Percentiles rank a stretch among this genome's conserved stretches.
Evolutionary conservation across 2,113 vertebrate species (phyloP).

Genomic region (Bos javanicus): DNA sequence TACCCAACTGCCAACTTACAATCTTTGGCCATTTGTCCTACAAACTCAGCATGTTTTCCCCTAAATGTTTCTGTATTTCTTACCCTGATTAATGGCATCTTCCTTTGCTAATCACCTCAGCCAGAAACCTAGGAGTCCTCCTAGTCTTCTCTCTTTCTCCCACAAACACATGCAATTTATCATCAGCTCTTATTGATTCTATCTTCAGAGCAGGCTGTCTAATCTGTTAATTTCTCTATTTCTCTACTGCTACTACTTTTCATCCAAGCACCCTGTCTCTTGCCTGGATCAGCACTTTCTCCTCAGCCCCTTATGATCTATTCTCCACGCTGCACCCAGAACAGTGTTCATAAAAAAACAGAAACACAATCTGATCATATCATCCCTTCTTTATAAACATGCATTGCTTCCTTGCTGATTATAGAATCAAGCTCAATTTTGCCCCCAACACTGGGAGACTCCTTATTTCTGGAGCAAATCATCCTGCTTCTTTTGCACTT

Average conservation of each 20-base stretch:
- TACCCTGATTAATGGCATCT: background rate
- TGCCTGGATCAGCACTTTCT: background rate
- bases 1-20: background rate
- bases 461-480: background rate
- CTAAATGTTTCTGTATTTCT: background rate
- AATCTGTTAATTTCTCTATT: background rate
- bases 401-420: background rate
- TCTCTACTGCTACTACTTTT: background rate
- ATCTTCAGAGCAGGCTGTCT: background rate
- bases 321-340: background rate
- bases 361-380: background rate
- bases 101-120: background rate
- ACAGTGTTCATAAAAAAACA: background rate
- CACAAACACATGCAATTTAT: background rate
- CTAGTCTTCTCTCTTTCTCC: background rate
- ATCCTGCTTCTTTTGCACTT: background rate
- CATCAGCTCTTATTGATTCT: background rate
- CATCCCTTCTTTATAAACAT: background rate
- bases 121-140: background rate
- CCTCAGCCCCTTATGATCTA: background rate
- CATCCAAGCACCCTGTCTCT: background rate
- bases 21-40: background rate
- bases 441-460: background rate
- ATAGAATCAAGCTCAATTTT: background rate
- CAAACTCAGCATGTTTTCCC: background rate